Evolutionary conservation across 37 sponge, comb jelly and placozoan genomes (phyloP), one percentile per base, ranked within the genome.

Genomic region (Beroe ovata): DNA sequence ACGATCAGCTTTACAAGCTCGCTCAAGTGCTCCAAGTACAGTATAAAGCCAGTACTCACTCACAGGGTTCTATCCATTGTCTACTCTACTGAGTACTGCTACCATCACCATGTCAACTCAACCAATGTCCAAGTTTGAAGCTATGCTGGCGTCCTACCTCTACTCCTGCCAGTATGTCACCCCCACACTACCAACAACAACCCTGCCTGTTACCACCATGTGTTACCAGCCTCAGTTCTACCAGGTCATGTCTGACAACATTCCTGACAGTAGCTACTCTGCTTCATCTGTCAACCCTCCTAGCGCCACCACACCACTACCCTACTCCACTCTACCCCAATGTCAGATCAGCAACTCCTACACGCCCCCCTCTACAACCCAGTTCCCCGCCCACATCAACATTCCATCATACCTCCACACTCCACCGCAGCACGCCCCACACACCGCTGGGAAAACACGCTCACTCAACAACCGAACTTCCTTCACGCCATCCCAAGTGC

Each of bases 161-260:
- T 66, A 66, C 69, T 66, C 69, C 69, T 66, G 69, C 16, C 69
- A 66, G 69, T 6, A 62, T 23, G 63, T 28, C 29, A 16, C 11
- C 54, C 54, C 54, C 11, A 47, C 54, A 16, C 54, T 11, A 16
- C 11, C 11, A 6, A 47, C 11, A 6, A 6, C 11, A 47, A 47
- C 54, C 54, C 54, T 11, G 6, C 11, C 54, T 16, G 11, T 11
- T 11, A 11, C 54, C 6, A 47, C 11, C 54, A 6, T 16, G 54
- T 16, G 11, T 47, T 47, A 6, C 11, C 54, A 47, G 11, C 54
- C 54, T 16, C 54, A 16, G 54, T 6, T 16, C 11, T 47, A 47
- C 54, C 6, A 47, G 11, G 11, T 47, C 11, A 6, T 11, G 6
- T 47, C 54, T 6, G 11, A 11, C 54, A 47, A 47, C 54, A 47